Evolutionary conservation across 1,140 invertebrate species (phyloP), one percentile per base, ranked within the genome.

Genomic region (Trichonephila clavipes): DNA sequence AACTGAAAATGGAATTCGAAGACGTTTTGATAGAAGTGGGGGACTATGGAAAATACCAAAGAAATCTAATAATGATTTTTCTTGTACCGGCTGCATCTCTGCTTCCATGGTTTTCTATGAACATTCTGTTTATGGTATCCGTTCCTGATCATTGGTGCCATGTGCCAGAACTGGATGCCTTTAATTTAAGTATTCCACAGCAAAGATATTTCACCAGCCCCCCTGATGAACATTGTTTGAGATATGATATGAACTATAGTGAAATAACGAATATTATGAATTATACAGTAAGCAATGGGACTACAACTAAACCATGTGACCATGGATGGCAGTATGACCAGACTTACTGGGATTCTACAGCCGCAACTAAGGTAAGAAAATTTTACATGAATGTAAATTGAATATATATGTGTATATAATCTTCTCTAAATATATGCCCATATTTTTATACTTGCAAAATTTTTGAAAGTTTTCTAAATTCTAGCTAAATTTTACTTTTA

Each of bases 21-120:
- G 96, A 96, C 83, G 95, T 97, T 66, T 95, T 97, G 14, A 95
- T 96, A 24, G 96, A 97, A 94, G 96, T 97, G 21, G 97, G 97
- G 4, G 97, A 97, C 94, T 96, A 97, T 90, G 97, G 97, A 18
- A 95, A 95, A 24, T 97, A 96, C 95, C 97, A 97, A 95, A 96
- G 96, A 69, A 95, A 95, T 40, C 40, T 94, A 21, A 86, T 94
- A 2, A 64, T 87, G 16, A 58, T 86, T 10, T 94, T 95, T 40
- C 59, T 95, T 14, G 24, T 95, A 4, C 95, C 95, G 2, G 86
- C 90, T 14, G 87, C 92, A n/a, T 66, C 77, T 21, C n/a, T 90
- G 16, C 77, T 94, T 62, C 86, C 94, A 34, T 94, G 94, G 90
- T 85, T 94, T 61, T 92, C 66, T 40, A 94, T 96, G 95, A 96